A percentile compares a stretch with the other conserved stretches of the same genome.
phyloP scores from a whole-genome alignment of 2,113 vertebrate species.

The Plecotus auritus region DNA sequence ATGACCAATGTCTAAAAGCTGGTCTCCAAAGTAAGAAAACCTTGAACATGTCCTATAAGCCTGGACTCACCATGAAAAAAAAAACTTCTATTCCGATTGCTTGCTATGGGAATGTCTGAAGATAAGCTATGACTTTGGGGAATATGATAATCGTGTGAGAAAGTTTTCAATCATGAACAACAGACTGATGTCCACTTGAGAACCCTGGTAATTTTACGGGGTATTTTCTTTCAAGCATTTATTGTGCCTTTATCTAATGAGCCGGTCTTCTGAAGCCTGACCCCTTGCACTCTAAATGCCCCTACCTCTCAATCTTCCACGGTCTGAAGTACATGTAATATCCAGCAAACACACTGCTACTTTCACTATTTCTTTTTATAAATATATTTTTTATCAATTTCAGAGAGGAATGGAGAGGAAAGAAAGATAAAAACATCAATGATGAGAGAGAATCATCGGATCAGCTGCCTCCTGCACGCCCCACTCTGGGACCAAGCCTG shows the following conservation, averaged over 20 bases:
- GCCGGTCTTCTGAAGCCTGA: neutral
- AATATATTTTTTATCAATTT: no score
- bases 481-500: no score
- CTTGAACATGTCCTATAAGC: neutral
- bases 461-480: no score
- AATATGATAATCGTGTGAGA: neutral
- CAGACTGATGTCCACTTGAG: neutral
- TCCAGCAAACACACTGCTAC: neutral
- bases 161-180: constrained; percentile 2
- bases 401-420: no score
- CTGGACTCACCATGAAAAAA: neutral
- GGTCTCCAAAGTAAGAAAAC: neutral
- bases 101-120: neutral
- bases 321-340: neutral
- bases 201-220: neutral
- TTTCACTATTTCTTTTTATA: neutral
- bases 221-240: neutral
- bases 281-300: neutral
- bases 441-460: no score
- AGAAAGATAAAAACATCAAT: no score
- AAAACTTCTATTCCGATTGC: neutral
- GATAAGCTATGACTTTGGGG: neutral
- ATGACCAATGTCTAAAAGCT: neutral
- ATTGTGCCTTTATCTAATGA: neutral
- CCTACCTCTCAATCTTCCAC: neutral